Conservation (phyloP, 2,797 vertebrate species). For the Steatocranus sp. region DNA sequence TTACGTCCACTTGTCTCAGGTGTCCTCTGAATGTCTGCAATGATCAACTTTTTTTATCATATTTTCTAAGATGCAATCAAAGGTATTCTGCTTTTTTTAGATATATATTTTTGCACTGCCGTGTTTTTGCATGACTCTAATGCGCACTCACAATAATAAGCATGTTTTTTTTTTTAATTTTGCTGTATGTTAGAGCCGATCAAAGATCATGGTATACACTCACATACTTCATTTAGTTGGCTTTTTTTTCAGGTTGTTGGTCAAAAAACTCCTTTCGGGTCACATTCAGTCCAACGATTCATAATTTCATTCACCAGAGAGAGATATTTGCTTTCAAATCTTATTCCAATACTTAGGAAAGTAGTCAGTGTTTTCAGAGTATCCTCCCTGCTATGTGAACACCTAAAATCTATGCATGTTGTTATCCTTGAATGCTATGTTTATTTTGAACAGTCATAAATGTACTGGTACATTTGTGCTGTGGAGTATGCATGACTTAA, state of each 20-base stretch:
- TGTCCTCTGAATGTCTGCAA: conserved; percentile 70
- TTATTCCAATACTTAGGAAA: conserved; percentile 5
- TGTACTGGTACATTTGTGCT: conserved; percentile 53
- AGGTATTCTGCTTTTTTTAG: conserved; percentile 55
- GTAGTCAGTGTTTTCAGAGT: conserved; percentile 33
- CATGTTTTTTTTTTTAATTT: background rate
- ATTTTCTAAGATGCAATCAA: conserved; percentile 63
- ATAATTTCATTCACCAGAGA: conserved; percentile 5
- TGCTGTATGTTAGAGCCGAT: background rate
- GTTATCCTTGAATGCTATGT: conserved; percentile 55
- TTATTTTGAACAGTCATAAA: conserved; percentile 49
- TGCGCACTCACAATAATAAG: conserved; percentile 34
- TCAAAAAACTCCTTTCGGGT: background rate
- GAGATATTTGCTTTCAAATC: conserved; percentile 17
- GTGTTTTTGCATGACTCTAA: conserved; percentile 64
- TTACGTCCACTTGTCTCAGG: conserved; percentile 71
- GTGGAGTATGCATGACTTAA: conserved; percentile 62
- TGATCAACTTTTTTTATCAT: conserved; percentile 53
- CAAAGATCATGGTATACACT: background rate
- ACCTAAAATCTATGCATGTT: conserved; percentile 78
- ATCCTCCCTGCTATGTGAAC: conserved; percentile 64
- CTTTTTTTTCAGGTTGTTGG: background rate
- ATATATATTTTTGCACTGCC: conserved; percentile 67
- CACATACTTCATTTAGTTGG: background rate
- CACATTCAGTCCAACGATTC: background rate